phyloP scores from a whole-genome alignment of 2,113 vertebrate species.

The Porphyrio hochstetteri region DNA sequence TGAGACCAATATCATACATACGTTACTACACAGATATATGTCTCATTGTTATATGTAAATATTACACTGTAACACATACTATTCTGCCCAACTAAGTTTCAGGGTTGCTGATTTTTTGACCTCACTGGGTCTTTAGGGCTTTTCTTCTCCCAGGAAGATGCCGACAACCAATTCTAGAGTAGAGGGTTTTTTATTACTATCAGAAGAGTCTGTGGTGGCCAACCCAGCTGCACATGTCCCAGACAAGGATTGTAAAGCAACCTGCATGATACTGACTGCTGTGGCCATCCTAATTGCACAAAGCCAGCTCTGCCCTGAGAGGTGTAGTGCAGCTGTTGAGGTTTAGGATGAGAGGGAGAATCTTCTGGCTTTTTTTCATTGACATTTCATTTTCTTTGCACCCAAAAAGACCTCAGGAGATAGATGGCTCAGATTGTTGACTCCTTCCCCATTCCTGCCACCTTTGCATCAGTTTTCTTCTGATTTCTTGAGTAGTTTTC shows the following conservation, averaged over 20 bases:
- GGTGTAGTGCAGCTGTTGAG: not conserved
- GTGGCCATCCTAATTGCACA: not conserved
- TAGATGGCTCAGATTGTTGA: not conserved
- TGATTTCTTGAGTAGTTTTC: not conserved
- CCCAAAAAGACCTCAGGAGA: not conserved
- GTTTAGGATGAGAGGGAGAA: not conserved
- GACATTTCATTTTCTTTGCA: fast-evolving
- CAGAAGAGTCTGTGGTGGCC: not conserved
- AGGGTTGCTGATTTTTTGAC: not conserved
- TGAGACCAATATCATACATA: not conserved
- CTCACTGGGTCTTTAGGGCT: not conserved
- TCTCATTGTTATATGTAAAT: not conserved
- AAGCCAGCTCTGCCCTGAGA: not conserved
- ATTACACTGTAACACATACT: not conserved
- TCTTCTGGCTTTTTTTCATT: not conserved
- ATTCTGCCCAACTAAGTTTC: not conserved
- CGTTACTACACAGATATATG: not conserved
- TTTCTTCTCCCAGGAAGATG: not conserved
- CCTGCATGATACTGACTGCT: not conserved
- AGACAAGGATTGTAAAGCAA: not conserved
- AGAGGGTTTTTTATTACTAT: not conserved
- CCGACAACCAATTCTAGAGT: not conserved
- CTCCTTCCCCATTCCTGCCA: not conserved
- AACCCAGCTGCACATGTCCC: not conserved
- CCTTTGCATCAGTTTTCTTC: not conserved